Evolutionary conservation across 2,113 vertebrate species (phyloP).

Genomic region (Oreochromis spilurus): DNA sequence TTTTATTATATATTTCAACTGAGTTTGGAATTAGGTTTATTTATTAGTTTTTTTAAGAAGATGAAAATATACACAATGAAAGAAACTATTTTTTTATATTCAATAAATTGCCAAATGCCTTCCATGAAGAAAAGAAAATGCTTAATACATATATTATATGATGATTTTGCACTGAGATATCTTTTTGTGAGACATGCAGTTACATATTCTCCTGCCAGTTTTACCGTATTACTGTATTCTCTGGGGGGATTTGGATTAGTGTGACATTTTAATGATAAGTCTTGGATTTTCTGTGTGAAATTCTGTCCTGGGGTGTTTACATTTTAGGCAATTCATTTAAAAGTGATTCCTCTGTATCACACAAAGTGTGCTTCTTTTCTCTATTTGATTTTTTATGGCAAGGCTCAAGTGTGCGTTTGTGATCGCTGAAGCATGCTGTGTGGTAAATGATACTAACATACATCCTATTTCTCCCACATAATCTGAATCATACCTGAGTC

Average conservation of each 20-base stretch:
- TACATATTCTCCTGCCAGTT: conserved; percentile 2
- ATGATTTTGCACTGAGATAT: neutral
- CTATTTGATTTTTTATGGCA: neutral
- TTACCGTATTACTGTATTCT: conserved; percentile 23
- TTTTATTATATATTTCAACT: neutral
- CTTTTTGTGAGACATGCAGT: neutral
- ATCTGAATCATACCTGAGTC: conserved; percentile 63
- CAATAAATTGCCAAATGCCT: neutral
- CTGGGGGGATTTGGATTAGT: conserved; percentile 43
- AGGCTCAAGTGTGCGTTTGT: neutral
- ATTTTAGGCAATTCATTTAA: neutral
- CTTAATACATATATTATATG: neutral
- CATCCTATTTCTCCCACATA: neutral
- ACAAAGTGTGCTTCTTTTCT: neutral
- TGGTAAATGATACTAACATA: conserved; percentile 14
- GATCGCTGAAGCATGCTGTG: neutral
- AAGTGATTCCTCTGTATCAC: neutral
- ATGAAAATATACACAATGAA: neutral
- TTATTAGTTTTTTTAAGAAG: neutral
- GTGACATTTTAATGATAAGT: conserved; percentile 40
- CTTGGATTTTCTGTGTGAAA: conserved; percentile 32
- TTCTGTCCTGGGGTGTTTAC: conserved; percentile 13
- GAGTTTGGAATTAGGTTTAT: neutral
- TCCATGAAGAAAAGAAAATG: neutral
- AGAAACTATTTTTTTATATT: neutral